Evolutionary conservation across 2,797 vertebrate species (phyloP).

Genomic region (Betta splendens): DNA sequence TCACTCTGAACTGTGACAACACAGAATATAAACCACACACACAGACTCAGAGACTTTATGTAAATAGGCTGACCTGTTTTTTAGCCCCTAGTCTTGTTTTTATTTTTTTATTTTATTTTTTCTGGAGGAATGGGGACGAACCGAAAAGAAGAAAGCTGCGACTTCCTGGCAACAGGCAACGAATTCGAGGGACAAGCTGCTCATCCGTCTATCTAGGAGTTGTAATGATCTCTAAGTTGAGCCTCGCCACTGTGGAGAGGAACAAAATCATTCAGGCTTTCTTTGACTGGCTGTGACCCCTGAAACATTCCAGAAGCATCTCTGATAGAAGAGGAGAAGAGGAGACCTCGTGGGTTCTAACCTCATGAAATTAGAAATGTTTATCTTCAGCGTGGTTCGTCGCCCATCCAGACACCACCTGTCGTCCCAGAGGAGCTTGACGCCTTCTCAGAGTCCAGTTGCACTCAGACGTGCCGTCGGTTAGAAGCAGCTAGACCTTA

Average conservation of each 20-base stretch:
- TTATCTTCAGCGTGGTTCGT: background rate
- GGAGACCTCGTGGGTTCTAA: constrained; percentile 24
- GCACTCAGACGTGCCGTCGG: background rate
- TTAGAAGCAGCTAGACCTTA: too few species aligned
- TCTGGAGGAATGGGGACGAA: constrained; percentile 58
- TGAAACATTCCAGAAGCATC: constrained; percentile 76
- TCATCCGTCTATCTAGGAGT: constrained; percentile 9
- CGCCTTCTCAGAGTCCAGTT: too few species aligned
- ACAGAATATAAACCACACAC: constrained; percentile 23
- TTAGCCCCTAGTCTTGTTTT: constrained; percentile 68
- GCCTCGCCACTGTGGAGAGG: constrained; percentile 1
- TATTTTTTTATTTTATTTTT: constrained; percentile 17
- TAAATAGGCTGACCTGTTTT: constrained; percentile 76
- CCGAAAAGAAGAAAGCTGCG: constrained; percentile 15
- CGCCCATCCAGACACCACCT: too few species aligned
- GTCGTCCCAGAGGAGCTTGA: too few species aligned
- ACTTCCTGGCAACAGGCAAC: background rate
- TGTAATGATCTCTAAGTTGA: constrained; percentile 19
- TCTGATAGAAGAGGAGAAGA: constrained; percentile 26
- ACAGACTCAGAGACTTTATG: constrained; percentile 69
- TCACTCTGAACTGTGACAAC: constrained; percentile 54
- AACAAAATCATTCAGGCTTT: constrained; percentile 8
- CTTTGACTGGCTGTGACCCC: constrained; percentile 48
- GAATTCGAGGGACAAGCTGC: constrained; percentile 6
- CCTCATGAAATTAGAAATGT: background rate